Base-by-base conservation (phyloP, 2,113 vertebrate genomes). In the Typhlomys cinereus region DNA sequence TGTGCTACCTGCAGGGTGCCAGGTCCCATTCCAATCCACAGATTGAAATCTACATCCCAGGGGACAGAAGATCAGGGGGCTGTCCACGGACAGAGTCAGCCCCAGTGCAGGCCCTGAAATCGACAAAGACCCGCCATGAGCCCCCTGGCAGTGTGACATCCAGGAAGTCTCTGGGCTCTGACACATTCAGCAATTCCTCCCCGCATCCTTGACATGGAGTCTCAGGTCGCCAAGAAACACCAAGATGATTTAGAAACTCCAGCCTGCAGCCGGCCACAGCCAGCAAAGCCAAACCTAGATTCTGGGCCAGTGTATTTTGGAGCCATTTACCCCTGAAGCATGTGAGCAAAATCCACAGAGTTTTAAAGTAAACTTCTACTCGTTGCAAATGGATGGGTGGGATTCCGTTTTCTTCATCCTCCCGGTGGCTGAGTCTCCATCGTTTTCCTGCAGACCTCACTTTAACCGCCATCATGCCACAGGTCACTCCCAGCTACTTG, bases 21-120 rank as follows among this genome's bases (percentile, higher is more conserved):
- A 57, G 95, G 88, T 74, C 91, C 83, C 1, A 6, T 25, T 93
- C 93, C 91, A 95, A 90, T 79, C 81, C 82, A n/a, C 76, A 48
- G 90, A 27, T 93, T 82, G 66, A 78, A 52, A 90, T 54, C 86
- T 50, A 67, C 14, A 5, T 97, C 96, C 85, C 39, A 0, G 25
- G 69, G 64, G 93, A 96, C 41, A 0, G n/a, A 61, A 75, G 0
- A 2, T 73, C 96, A 89, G 85, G 85, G 96, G 69, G 74, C 48
- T 21, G 76, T 92, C 20, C 7, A 80, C 80, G 8, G 0, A 15
- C 64, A 69, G 59, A 29, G 62, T n/a, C 57, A 67, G 50, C n/a
- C n/a, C n/a, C n/a, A 25, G 62, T 1, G 2, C 82, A 36, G n/a
- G 59, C 86, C 94, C 73, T 64, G 83, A 39, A 95, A 71, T 62